Evolutionary conservation across 1,140 invertebrate genomes (phyloP).

Genomic region (Drosophila malerkotliana): DNA sequence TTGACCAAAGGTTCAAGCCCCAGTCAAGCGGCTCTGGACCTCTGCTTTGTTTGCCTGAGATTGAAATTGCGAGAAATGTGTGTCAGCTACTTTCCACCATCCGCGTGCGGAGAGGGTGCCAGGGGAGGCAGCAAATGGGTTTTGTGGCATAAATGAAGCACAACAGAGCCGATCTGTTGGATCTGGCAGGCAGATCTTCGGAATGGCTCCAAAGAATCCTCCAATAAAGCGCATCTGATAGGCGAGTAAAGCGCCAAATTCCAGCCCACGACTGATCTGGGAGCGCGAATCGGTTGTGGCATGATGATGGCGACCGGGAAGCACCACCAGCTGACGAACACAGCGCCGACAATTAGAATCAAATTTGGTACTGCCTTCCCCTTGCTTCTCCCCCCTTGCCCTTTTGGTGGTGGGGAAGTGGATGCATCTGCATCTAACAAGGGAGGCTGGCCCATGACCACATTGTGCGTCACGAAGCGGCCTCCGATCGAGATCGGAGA

Average conservation of each 20-base stretch:
- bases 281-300: slow-evolving; percentile 39
- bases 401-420: background rate
- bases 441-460: slow-evolving; percentile 57
- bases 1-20: slow-evolving; percentile 7
- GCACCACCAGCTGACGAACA: slow-evolving; percentile 38
- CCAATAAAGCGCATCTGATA: slow-evolving; percentile 36
- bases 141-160: background rate
- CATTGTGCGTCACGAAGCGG: slow-evolving; percentile 73
- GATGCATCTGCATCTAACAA: slow-evolving; percentile 42
- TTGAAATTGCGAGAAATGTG: slow-evolving; percentile 44
- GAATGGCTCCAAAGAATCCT: slow-evolving; percentile 27
- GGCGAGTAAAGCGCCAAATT: slow-evolving; percentile 44
- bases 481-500: slow-evolving; percentile 32
- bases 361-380: slow-evolving; percentile 62
- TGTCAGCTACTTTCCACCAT: slow-evolving; percentile 33
- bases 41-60: slow-evolving; percentile 22
- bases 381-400: background rate
- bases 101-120: background rate
- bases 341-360: slow-evolving; percentile 75
- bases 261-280: slow-evolving; percentile 22
- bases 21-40: slow-evolving; percentile 6
- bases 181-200: slow-evolving; percentile 9
- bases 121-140: background rate
- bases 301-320: slow-evolving; percentile 27
- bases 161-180: background rate